phyloP scores from a whole-genome alignment of 2,113 vertebrate species.

The Paracanthobrama guichenoti region DNA sequence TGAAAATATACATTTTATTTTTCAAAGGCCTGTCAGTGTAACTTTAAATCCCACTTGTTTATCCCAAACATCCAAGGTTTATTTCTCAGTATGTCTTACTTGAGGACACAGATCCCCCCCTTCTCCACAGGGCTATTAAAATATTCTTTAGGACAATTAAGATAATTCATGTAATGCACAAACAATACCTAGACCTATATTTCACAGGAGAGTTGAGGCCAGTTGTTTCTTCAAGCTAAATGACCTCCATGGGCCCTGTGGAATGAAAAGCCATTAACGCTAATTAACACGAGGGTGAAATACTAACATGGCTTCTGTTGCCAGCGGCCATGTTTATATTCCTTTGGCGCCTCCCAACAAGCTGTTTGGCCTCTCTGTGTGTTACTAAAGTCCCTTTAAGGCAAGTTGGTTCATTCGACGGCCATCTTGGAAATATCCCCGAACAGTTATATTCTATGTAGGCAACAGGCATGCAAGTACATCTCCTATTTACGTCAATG shows the following conservation, averaged over 20 bases:
- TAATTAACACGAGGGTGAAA: constrained; percentile 67
- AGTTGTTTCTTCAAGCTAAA: constrained; percentile 66
- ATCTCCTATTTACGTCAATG: neutral
- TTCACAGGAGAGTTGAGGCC: constrained; percentile 55
- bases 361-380: constrained; percentile 34
- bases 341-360: constrained; percentile 50
- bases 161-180: constrained; percentile 65
- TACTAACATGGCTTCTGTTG: constrained; percentile 64
- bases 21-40: constrained; percentile 53
- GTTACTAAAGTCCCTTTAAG: constrained; percentile 19
- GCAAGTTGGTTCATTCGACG: neutral
- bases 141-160: constrained; percentile 62
- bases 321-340: constrained; percentile 59
- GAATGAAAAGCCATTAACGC: constrained; percentile 67
- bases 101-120: constrained; percentile 56
- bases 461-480: neutral
- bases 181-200: constrained; percentile 64
- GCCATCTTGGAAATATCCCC: constrained; percentile 19
- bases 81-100: constrained; percentile 71
- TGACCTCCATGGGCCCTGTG: constrained; percentile 62
- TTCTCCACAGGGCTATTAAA: constrained; percentile 52
- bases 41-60: constrained; percentile 58
- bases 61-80: constrained; percentile 44
- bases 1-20: constrained; percentile 54
- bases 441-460: neutral